Percentiles rank a stretch among this genome's conserved stretches.
Conservation (phyloP, 2,113 vertebrate species). For the Serinus canaria region DNA sequence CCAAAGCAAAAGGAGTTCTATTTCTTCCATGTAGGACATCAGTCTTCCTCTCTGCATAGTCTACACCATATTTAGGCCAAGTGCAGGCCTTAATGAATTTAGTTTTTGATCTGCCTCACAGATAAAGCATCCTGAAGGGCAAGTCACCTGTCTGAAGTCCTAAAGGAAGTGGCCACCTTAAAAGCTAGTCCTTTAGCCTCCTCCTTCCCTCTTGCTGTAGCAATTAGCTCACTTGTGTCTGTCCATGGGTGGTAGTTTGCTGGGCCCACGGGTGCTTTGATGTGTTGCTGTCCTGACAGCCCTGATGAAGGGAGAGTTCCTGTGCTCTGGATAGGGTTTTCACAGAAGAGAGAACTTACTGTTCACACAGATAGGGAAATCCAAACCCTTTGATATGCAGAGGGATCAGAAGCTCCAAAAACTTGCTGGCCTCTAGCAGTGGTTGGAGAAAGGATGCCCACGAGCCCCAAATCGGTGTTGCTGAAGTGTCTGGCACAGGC, state of each 20-base stretch:
- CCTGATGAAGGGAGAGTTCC: neutral
- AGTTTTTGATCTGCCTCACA: neutral
- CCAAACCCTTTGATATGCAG: neutral
- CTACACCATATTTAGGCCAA: neutral
- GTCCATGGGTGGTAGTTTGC: neutral
- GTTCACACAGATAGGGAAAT: neutral
- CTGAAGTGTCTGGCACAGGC: neutral
- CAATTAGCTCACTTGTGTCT: neutral
- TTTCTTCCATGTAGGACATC: neutral
- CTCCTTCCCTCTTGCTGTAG: neutral
- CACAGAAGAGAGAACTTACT: neutral
- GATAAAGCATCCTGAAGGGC: neutral
- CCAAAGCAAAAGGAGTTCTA: neutral
- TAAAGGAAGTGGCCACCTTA: neutral
- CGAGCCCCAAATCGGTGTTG: fast-evolving
- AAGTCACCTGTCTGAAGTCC: neutral
- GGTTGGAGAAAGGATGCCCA: neutral
- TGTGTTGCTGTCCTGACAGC: neutral
- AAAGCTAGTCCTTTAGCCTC: neutral
- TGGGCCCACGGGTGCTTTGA: fast-evolving
- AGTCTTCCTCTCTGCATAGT: neutral
- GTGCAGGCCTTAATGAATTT: neutral
- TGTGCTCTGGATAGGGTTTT: neutral
- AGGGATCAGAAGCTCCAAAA: neutral
- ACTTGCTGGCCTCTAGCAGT: neutral